phyloP scores from a whole-genome alignment of 2,113 vertebrate genomes.

The Tachycineta bicolor region DNA sequence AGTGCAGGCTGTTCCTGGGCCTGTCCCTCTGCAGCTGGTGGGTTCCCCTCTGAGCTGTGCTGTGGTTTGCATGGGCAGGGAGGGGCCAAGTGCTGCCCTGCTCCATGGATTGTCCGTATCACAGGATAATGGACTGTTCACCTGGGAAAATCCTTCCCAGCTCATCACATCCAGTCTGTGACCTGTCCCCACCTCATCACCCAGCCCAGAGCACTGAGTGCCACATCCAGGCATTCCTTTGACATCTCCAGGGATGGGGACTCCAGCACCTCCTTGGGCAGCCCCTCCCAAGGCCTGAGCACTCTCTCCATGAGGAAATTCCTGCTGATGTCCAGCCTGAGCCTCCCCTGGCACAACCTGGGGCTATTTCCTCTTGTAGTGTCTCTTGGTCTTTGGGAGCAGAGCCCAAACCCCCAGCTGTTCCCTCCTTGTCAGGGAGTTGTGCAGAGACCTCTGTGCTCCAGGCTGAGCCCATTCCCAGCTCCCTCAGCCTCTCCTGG shows the following conservation, averaged over 20 bases:
- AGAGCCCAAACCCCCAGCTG: fast-evolving
- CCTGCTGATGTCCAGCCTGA: fast-evolving
- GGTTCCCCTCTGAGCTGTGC: too few species aligned
- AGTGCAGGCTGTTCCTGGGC: not conserved
- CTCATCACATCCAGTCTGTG: fast-evolving
- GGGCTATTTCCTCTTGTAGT: fast-evolving
- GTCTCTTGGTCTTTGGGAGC: not conserved
- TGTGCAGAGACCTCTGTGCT: not conserved
- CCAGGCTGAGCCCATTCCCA: not conserved
- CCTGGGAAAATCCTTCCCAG: not conserved
- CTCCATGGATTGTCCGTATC: fast-evolving
- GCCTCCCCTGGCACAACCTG: fast-evolving
- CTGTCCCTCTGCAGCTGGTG: fast-evolving
- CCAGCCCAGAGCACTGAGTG: not conserved
- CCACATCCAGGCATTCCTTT: fast-evolving
- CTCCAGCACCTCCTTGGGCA: not conserved
- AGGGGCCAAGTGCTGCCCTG: not conserved
- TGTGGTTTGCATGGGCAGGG: not conserved
- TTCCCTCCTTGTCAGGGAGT: not conserved
- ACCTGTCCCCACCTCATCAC: not conserved
- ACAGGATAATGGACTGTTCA: not conserved
- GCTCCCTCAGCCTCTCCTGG: not conserved
- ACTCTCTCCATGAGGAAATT: too few species aligned
- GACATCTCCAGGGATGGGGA: not conserved
- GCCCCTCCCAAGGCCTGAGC: not conserved